These are phyloP conservation scores for Drosophila buzzatii DNA, from an alignment of 2,888 invertebrate genomes.

Conservation along the genomic window DNA sequence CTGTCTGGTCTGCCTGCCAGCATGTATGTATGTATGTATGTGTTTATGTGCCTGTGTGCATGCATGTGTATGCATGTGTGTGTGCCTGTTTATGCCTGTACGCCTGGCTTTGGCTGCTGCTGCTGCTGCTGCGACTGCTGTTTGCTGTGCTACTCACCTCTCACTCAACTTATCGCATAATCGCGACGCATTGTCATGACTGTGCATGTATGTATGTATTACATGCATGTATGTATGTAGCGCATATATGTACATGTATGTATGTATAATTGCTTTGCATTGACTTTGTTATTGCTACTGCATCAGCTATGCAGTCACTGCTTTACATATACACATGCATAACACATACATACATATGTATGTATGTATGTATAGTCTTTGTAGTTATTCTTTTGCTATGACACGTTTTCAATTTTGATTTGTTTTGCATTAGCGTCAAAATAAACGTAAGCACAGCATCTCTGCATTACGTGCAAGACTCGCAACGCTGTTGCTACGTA, in stretches of 20 bases:
- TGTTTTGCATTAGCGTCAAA: constrained; percentile 32
- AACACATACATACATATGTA: background rate
- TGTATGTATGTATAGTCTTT: background rate
- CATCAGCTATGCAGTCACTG: constrained; percentile 49
- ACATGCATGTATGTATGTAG: background rate
- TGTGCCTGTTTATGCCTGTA: constrained; percentile 21
- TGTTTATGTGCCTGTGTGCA: constrained; percentile 1
- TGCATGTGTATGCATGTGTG: constrained; percentile 10
- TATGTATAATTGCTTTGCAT: constrained; percentile 34
- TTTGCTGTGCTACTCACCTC: constrained; percentile 45
- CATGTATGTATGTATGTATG: background rate
- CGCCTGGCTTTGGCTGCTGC: constrained; percentile 17
- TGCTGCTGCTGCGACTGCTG: constrained; percentile 21
- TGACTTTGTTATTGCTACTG: constrained; percentile 15
- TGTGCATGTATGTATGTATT: constrained; percentile 4
- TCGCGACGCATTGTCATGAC: constrained; percentile 77
- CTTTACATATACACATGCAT: constrained; percentile 6
- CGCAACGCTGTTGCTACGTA: background rate
- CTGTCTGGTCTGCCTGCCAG: constrained; percentile 39
- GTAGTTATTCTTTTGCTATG: constrained; percentile 44
- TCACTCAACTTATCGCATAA: constrained; percentile 76
- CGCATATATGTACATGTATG: background rate
- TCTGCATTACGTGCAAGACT: constrained; percentile 11
- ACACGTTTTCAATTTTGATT: constrained; percentile 54
- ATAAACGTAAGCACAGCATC: constrained; percentile 40